Evolutionary conservation across 2,888 invertebrate genomes (phyloP), one percentile per base, ranked within the genome.

Genomic region (Blastobasis adustella): DNA sequence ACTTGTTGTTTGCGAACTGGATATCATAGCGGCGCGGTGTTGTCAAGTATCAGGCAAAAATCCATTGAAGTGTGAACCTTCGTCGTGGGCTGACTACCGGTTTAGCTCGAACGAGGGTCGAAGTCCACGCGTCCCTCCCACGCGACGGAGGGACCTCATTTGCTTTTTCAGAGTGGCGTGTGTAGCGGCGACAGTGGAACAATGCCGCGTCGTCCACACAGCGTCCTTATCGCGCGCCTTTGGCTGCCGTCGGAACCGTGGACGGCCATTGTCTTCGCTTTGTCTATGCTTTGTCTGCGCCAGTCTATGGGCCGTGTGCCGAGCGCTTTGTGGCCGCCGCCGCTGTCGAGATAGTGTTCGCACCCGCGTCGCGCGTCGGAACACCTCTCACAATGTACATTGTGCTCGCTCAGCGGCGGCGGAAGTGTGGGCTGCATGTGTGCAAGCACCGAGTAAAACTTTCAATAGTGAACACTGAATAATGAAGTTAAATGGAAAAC

Each of bases 191-290:
- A 36, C 46, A 9, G 36, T 36, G 6, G 6, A 39, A 42, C 54
- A 51, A 45, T 36, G 50, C 23, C 23, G 23, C 49, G 49, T 49
- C 49, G 52, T 49, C 49, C 58, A 55, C 54, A 54, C 58, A 51
- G 53, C 52, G 47, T 39, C 53, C 49, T 56, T 60, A 63, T 62
- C 61, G 53, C 45, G 45, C 50, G 45, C 48, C 9, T 48, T 36
- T 46, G 50, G 10, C 41, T 39, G 48, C 44, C 56, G 54, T 48
- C 62, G 57, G 57, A 58, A 57, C 52, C 37, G 51, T 43, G 59
- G 58, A 61, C 56, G 54, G 49, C 51, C 54, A 57, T 63, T 63
- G 65, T 65, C 60, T 63, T 46, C 45, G 41, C 54, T 46, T 57
- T 57, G 55, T 57, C 52, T 54, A 56, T 57, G 59, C 57, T 57